A percentile compares a stretch with the other conserved stretches of the same genome.
Evolutionary conservation across 2,888 invertebrate genomes (phyloP).

Genomic region (Eledona agricola): DNA sequence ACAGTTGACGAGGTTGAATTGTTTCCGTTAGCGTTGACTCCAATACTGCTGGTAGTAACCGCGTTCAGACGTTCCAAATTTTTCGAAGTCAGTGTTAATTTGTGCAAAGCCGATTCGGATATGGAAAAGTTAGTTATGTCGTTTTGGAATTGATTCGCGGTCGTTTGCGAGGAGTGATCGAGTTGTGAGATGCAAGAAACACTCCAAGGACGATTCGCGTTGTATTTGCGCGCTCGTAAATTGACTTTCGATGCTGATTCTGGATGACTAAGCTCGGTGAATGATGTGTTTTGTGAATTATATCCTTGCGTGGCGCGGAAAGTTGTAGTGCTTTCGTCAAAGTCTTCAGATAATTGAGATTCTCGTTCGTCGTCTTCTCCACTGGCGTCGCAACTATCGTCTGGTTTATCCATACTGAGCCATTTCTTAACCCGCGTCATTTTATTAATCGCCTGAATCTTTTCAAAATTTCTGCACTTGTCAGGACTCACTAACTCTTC

Average conservation of each 20-base stretch:
- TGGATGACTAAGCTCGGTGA: conserved; percentile 57
- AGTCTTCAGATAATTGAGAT: conserved; percentile 80
- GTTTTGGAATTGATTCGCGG: conserved; percentile 35
- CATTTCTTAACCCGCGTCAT: conserved; percentile 76
- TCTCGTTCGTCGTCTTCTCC: conserved; percentile 86
- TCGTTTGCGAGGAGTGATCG: conserved; percentile 62
- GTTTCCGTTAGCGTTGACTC: conserved; percentile 55
- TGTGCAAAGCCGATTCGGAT: conserved; percentile 88
- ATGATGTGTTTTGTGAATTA: conserved; percentile 56
- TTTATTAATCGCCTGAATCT: conserved; percentile 62
- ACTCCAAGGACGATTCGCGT: conserved; percentile 81
- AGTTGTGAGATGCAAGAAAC: conserved; percentile 86
- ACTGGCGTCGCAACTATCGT: conserved; percentile 87
- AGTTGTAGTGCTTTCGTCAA: conserved; percentile 77
- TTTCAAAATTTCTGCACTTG: conserved; percentile 55
- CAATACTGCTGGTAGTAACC: conserved; percentile 51
- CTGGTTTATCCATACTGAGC: conserved; percentile 72
- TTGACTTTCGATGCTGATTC: conserved; percentile 65
- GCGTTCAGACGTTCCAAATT: conserved; percentile 51
- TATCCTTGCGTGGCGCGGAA: conserved; percentile 64
- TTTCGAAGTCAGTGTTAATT: conserved; percentile 65
- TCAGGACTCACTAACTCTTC: conserved; percentile 76
- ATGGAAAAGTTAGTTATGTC: conserved; percentile 71
- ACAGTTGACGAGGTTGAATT: conserved; percentile 67
- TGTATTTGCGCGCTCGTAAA: conserved; percentile 68